Conservation (phyloP, 2,888 invertebrate species). For the Isotomurus palustris region DNA sequence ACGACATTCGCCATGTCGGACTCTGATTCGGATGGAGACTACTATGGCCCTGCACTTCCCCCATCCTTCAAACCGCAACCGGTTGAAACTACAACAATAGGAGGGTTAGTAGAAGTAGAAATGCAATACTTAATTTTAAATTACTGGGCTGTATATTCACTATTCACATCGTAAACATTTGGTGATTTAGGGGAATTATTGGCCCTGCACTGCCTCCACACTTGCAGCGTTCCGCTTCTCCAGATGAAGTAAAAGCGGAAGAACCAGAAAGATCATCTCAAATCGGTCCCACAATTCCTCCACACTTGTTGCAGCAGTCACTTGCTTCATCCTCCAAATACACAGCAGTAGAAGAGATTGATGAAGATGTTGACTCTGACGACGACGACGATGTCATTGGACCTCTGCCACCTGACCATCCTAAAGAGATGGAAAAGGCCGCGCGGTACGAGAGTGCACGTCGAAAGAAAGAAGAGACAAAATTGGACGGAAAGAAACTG, state of each 20-base stretch:
- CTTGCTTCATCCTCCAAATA: background rate
- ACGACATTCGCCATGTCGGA: background rate
- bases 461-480: background rate
- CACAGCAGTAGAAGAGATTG: background rate
- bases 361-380: slow-evolving; percentile 12
- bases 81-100: background rate
- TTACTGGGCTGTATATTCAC: too few relatives aligned
- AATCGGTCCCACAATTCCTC: slow-evolving; percentile 23
- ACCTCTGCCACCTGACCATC: slow-evolving; percentile 40
- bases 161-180: too few relatives aligned
- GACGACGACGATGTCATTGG: slow-evolving; percentile 29
- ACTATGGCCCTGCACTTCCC: slow-evolving; percentile 29
- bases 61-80: slow-evolving; percentile 17
- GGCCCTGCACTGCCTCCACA: slow-evolving; percentile 22
- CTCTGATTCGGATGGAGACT: slow-evolving; percentile 24
- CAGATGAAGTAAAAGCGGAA: too few relatives aligned
- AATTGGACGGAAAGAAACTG: slow-evolving; percentile 7
- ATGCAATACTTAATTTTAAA: too few relatives aligned
- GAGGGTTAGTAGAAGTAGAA: background rate
- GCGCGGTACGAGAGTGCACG: background rate
- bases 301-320: background rate
- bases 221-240: background rate
- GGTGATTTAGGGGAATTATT: slow-evolving; percentile 4
- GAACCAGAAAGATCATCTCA: too few relatives aligned
- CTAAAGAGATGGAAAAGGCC: slow-evolving; percentile 12